Evolutionary conservation across 2,888 invertebrate species (phyloP), one percentile per base, ranked within the genome.

Genomic region (Agrenia bidenticulata): DNA sequence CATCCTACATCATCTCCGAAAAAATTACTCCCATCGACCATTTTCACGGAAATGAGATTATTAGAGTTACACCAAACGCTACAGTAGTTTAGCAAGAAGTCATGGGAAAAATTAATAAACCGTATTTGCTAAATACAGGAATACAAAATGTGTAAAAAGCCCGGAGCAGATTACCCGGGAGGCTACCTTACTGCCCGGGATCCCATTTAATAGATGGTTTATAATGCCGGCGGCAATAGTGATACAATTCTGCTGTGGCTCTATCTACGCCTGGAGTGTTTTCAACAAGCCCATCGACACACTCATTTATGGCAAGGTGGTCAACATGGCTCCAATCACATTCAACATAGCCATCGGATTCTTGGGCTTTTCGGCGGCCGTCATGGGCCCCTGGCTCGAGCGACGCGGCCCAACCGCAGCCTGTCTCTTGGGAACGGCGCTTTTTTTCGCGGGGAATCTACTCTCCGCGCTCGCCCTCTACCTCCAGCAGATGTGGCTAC

Each of bases 361-460:
- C 15, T 62, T 75, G 17, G 75, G 75, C 4, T 2, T 54, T 0
- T 65, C 68, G 13, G 75, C 75, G 0, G 73, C 72, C 1, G 21
- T 69, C 0, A 71, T 73, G 69, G 75, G 73, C 5, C 75, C 73
- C 0, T 73, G 72, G 75, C 49, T 73, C 21, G 73, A 75, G 55
- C 58, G 73, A 23, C 67, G 63, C 53, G 75, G 75, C 19, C 75
- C 75, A 2, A 58, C 39, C 15, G 19, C 41, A 1, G 62, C 72
- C 11, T 63, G 64, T 45, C 41, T 73, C 1, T 39, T 71, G 1
- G 67, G 70, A 24, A 66, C 73, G 1, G 55, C 56, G 1, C 49
- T 71, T 4, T 71, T 73, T 50, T 71, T 66, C 63, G 7, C 45
- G n/a, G 73, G 69, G 26, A 70, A 73, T 59, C 37, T 73, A 2